phyloP scores from a whole-genome alignment of 2,888 invertebrate genomes.

The Neoascia interrupta region DNA sequence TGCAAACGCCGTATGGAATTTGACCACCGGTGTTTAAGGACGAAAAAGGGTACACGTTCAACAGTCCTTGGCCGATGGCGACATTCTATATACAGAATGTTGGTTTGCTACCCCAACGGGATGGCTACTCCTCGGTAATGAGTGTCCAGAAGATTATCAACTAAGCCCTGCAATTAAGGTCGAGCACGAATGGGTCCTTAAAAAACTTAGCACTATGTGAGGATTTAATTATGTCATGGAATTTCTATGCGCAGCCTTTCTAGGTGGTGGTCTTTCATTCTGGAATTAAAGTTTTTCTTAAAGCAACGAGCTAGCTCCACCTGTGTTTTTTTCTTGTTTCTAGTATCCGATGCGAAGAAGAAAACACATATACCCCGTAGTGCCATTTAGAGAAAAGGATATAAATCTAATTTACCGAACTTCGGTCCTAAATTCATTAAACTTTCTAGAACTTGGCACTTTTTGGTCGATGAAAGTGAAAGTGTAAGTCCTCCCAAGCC shows the following conservation, averaged over 20 bases:
- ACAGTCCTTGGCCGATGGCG: slow-evolving; percentile 24
- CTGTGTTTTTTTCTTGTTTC: too few species aligned
- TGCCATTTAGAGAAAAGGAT: slow-evolving; percentile 28
- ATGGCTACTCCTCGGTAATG: slow-evolving; percentile 46
- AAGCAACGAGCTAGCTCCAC: too few species aligned
- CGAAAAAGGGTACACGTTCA: slow-evolving; percentile 51
- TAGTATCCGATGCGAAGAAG: too few species aligned
- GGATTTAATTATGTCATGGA: slow-evolving; percentile 78
- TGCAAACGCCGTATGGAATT: slow-evolving; percentile 66
- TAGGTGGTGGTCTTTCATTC: too few species aligned
- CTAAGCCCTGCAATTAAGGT: slow-evolving; percentile 65
- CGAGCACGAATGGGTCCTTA: slow-evolving; percentile 60
- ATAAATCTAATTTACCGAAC: slow-evolving; percentile 65
- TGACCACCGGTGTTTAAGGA: slow-evolving; percentile 64
- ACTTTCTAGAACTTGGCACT: slow-evolving; percentile 49
- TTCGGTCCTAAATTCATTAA: slow-evolving; percentile 66
- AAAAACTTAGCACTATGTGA: slow-evolving; percentile 77
- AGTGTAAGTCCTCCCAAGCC: slow-evolving; percentile 40
- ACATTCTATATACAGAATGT: slow-evolving; percentile 27
- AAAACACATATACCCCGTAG: background rate
- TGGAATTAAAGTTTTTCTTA: too few species aligned
- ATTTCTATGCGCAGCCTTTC: background rate
- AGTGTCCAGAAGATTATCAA: slow-evolving; percentile 68
- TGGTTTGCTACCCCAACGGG: slow-evolving; percentile 44
- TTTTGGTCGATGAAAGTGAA: slow-evolving; percentile 16